Evolutionary conservation across 37 sponge, comb jelly and placozoan genomes (phyloP).

Genomic region (Chondrosia reniformis): DNA sequence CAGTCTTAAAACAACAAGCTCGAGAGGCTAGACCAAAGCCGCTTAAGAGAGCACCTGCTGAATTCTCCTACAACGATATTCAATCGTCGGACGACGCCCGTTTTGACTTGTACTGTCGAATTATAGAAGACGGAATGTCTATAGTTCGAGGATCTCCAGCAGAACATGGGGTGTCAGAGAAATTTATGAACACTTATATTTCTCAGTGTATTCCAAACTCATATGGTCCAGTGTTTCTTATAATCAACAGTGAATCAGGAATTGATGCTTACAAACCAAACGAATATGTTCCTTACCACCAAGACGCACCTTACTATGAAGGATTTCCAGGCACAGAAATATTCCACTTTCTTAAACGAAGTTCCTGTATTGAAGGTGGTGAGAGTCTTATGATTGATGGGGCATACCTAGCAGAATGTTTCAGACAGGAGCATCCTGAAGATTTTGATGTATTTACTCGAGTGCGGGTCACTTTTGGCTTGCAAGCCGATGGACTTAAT

Average conservation of each 20-base stretch:
- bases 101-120: background rate
- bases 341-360: background rate
- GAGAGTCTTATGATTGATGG: conserved; percentile 51
- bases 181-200: background rate
- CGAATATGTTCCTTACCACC: background rate
- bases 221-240: background rate
- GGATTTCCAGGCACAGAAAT: background rate
- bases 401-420: conserved; percentile 44
- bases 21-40: background rate
- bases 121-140: conserved; percentile 1
- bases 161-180: background rate
- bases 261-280: background rate
- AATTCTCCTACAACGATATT: background rate
- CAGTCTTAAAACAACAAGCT: background rate
- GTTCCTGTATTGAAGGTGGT: conserved; percentile 62
- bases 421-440: conserved; percentile 37
- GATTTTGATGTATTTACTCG: conserved; percentile 50
- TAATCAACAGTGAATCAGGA: background rate
- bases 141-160: background rate
- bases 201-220: background rate
- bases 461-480: conserved; percentile 59
- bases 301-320: background rate
- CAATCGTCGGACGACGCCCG: background rate
- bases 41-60: background rate
- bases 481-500: conserved; percentile 38